These are phyloP conservation scores for Isotomurus palustris DNA, from an alignment of 2,888 invertebrate species.

Conservation along the genomic window DNA sequence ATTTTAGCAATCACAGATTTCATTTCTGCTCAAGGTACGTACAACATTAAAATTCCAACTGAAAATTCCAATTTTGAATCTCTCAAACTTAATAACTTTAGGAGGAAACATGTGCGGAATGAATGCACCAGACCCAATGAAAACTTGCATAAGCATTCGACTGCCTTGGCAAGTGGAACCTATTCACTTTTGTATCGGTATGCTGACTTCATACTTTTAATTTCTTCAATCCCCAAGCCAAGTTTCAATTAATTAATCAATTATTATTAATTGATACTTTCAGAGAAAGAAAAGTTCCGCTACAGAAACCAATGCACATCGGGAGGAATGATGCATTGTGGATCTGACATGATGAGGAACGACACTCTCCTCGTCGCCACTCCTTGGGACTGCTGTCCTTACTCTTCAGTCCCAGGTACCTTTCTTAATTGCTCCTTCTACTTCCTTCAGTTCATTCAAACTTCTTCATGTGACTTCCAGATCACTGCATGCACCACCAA, in stretches of 20 bases:
- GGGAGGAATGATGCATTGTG: constrained; percentile 16
- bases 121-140: constrained; percentile 32
- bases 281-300: constrained; percentile 4
- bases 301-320: constrained; percentile 22
- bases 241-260: not conserved
- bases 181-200: constrained; percentile 42
- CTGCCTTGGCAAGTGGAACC: constrained; percentile 43
- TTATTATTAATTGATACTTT: not conserved
- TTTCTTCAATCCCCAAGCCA: not conserved
- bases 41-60: too few relatives aligned
- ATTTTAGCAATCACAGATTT: too few relatives aligned
- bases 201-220: not conserved
- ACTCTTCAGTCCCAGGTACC: not conserved
- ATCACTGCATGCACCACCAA: constrained; percentile 30
- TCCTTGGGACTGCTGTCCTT: constrained; percentile 40
- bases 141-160: constrained; percentile 38
- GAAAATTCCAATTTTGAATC: too few relatives aligned
- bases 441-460: not conserved
- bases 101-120: constrained; percentile 33
- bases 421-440: not conserved
- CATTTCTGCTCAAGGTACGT: too few relatives aligned
- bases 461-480: constrained; percentile 11
- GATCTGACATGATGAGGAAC: constrained; percentile 10
- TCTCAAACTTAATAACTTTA: not conserved
- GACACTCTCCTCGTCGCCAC: constrained; percentile 36